These are phyloP conservation scores for Mustela lutreola DNA, from an alignment of 2,113 vertebrate genomes.

Conservation along the genomic window DNA sequence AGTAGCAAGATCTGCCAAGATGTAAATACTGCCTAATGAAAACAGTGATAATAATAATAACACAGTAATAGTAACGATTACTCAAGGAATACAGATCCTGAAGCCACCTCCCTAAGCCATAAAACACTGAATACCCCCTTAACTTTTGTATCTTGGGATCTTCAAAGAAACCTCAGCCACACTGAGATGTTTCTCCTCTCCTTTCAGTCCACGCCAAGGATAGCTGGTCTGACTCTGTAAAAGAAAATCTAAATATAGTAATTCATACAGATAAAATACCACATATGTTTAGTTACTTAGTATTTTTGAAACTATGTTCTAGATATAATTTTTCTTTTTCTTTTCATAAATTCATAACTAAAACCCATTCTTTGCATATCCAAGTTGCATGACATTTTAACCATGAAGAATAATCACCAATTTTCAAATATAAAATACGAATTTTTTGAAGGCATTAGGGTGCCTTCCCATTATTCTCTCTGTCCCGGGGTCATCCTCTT, in stretches of 20 bases:
- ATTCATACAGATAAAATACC: background rate
- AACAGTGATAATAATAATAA: background rate
- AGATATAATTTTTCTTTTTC: background rate
- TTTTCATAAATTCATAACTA: background rate
- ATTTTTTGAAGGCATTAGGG: background rate
- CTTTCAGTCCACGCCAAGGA: background rate
- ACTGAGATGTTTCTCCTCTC: accelerated
- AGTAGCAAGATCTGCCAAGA: background rate
- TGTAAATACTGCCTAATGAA: background rate
- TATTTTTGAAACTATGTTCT: background rate
- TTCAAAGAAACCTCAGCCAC: background rate
- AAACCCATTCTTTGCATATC: background rate
- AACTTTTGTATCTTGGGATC: too few species aligned
- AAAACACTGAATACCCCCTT: background rate
- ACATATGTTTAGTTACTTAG: background rate
- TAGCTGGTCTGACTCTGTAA: background rate
- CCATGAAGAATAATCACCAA: background rate
- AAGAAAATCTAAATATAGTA: background rate
- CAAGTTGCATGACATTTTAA: background rate
- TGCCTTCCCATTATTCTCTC: accelerated
- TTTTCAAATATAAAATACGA: background rate
- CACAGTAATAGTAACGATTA: background rate
- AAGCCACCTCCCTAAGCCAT: background rate
- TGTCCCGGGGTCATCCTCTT: accelerated
- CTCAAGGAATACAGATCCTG: background rate